Conservation (phyloP, 2,797 vertebrate genomes). For the Propithecus deckenii region DNA sequence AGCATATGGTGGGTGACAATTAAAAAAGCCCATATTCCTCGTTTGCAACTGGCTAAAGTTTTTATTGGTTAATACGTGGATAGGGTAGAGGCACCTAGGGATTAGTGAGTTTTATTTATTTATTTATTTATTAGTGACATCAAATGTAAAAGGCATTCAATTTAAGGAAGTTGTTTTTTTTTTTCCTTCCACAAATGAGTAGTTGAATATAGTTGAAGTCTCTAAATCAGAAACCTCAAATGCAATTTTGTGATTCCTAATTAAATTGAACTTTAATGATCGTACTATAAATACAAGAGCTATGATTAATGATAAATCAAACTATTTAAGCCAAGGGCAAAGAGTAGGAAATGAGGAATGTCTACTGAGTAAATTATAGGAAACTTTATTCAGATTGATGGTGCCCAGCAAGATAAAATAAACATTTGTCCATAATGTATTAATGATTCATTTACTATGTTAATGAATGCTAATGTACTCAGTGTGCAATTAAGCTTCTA, state of each 20-base stretch:
- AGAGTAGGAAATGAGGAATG: conserved; percentile 53
- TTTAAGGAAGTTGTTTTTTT: not conserved
- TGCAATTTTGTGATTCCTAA: not conserved
- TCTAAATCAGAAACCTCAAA: conserved; percentile 5
- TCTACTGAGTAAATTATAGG: conserved; percentile 49
- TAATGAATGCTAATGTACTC: conserved; percentile 72
- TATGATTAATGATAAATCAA: not conserved
- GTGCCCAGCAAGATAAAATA: conserved; percentile 76
- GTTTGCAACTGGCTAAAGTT: not conserved
- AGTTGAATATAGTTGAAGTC: not conserved
- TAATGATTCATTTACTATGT: conserved; percentile 68
- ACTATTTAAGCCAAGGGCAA: conserved; percentile 44
- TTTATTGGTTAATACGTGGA: not conserved
- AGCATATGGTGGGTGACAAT: not conserved
- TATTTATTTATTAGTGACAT: not conserved
- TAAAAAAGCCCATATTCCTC: not conserved
- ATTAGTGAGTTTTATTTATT: not conserved
- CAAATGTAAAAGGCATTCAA: not conserved
- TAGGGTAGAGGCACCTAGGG: rapidly evolving
- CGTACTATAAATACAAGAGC: not conserved
- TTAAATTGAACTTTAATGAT: conserved; percentile 48
- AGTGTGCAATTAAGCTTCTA: conserved; percentile 66
- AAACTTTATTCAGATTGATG: conserved; percentile 65
- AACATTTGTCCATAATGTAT: conserved; percentile 46
- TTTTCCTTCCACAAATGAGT: not conserved